Evolutionary conservation across 64 coral and sea anemone genomes (phyloP).

Genomic region (Exaiptasia diaphana): DNA sequence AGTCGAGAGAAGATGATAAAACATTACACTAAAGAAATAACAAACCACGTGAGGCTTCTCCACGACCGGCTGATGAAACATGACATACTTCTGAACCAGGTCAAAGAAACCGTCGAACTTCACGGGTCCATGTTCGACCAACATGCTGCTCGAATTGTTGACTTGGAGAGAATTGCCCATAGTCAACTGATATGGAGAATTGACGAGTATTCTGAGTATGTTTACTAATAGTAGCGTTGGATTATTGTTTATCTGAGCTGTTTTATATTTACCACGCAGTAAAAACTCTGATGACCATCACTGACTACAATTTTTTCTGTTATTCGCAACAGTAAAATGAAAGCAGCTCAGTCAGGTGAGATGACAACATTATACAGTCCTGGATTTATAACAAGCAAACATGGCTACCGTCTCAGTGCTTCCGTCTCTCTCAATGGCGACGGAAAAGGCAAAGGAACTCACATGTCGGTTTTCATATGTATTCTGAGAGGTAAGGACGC

Average conservation of each 20-base stretch:
- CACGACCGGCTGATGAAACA: constrained; percentile 45
- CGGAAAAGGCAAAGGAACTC: constrained; percentile 76
- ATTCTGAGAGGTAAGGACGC: constrained; percentile 71
- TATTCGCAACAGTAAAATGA: constrained; percentile 39
- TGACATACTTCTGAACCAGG: constrained; percentile 30
- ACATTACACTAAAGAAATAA: constrained; percentile 83
- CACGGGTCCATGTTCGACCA: constrained; percentile 48
- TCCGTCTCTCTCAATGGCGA: constrained; percentile 78
- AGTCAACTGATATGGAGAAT: constrained; percentile 90
- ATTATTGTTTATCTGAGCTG: too few relatives aligned
- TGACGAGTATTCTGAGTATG: constrained; percentile 67
- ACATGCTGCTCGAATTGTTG: constrained; percentile 53
- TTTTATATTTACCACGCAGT: background rate
- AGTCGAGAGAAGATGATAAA: constrained; percentile 89
- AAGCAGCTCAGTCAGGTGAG: constrained; percentile 67
- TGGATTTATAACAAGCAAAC: constrained; percentile 71
- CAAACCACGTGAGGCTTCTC: constrained; percentile 73
- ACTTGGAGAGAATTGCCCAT: constrained; percentile 87
- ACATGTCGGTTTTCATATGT: constrained; percentile 77
- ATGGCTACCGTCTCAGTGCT: constrained; percentile 72
- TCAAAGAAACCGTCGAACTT: constrained; percentile 31
- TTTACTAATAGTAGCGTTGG: too few relatives aligned
- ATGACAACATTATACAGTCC: constrained; percentile 67
- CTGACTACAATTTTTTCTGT: background rate
- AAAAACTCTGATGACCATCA: background rate